Percentiles rank a stretch among this genome's conserved stretches.
Evolutionary conservation across 2,113 vertebrate species (phyloP).

Genomic region (Xenopus laevis): DNA sequence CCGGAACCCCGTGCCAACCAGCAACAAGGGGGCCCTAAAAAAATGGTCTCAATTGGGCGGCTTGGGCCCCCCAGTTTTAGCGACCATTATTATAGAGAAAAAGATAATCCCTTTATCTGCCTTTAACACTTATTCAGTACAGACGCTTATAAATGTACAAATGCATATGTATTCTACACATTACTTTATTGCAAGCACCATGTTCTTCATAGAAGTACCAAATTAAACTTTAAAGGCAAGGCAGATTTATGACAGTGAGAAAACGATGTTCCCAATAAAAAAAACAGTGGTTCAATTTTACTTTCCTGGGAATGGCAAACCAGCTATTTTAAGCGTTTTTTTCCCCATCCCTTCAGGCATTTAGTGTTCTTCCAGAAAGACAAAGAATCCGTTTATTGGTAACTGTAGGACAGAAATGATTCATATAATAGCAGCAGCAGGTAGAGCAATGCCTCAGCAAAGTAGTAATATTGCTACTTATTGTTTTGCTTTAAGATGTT

Average conservation of each 20-base stretch:
- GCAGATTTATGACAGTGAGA: background rate
- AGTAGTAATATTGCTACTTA: slow-evolving; percentile 76
- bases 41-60: too few species aligned
- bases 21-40: too few species aligned
- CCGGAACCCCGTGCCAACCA: too few species aligned
- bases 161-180: too few species aligned
- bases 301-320: slow-evolving; percentile 70
- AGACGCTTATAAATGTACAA: background rate
- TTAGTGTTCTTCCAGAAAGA: slow-evolving; percentile 72
- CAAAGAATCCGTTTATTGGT: slow-evolving; percentile 76
- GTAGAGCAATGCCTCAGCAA: slow-evolving; percentile 77
- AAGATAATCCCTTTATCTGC: too few species aligned
- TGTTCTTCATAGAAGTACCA: background rate
- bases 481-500: slow-evolving; percentile 75
- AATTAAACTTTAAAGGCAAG: background rate
- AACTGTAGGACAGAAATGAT: slow-evolving; percentile 76
- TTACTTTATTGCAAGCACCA: too few species aligned
- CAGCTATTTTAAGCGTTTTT: slow-evolving; percentile 74
- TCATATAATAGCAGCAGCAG: slow-evolving; percentile 76
- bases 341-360: slow-evolving; percentile 71
- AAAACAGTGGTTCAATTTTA: slow-evolving; percentile 62
- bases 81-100: too few species aligned
- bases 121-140: too few species aligned
- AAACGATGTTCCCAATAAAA: slow-evolving; percentile 47
- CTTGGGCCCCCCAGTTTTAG: too few species aligned